Base-by-base conservation (phyloP, 2,888 invertebrate species). In the Cynaeus angustus region DNA sequence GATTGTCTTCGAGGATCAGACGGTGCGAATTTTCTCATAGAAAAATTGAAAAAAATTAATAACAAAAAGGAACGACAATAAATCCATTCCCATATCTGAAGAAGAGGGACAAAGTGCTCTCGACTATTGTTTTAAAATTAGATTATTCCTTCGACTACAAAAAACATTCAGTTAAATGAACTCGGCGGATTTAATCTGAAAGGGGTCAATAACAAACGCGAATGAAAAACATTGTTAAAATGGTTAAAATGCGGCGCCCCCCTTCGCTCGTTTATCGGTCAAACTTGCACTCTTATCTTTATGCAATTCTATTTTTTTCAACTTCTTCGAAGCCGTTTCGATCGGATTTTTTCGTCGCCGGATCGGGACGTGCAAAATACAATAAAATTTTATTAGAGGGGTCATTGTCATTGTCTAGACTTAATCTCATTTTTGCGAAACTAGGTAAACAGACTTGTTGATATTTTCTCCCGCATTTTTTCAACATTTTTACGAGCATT, bases 211-310 rank as follows among this genome's bases (percentile, higher is more conserved):
- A 80, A 80, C 81, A 80, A 76, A 76, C 74, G 75, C 72, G 66
- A 74, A 74, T 72, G 74, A 77, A 79, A 77, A 78, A 79, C 78
- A 78, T 50, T 77, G 75, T 74, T 77, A 71, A 75, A 78, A 75
- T 74, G 70, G 70, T 73, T 71, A 66, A 72, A 59, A 67, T 64
- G 62, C 62, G 21, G 9, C 28, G 46, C 13, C 26, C 50, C 59
- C 59, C 45, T 12, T 9, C 14, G n/a, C 62, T 14, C 79, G 78
- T 82, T 84, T 83, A 84, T 84, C 84, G 84, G 84, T 84, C 84
- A 80, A 80, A 74, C 77, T 78, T 46, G 30, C 38, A 7, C 38
- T 7, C 6, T 50, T 68, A 68, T 64, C 68, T 68, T 53, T 52
- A 53, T 64, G 64, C 66, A 55, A 66, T 48, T 66, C 30, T 37